phyloP scores from a whole-genome alignment of 2,113 vertebrate species.

The Indicator maculatus region DNA sequence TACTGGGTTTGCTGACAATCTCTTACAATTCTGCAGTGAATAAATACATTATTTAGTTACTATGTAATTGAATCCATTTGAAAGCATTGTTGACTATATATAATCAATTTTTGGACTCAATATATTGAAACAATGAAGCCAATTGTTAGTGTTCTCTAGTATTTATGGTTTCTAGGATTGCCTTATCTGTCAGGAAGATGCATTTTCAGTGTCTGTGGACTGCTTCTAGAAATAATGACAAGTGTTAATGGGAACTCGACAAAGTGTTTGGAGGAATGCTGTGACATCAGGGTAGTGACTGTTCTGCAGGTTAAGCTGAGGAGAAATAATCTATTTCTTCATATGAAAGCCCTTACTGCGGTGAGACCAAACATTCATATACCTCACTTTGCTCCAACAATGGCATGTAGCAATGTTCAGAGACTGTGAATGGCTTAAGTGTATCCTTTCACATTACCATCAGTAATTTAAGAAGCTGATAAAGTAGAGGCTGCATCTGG shows the following conservation, averaged over 20 bases:
- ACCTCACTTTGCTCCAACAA: background rate
- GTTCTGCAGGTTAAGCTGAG: background rate
- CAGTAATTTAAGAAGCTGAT: background rate
- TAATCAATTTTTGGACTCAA: background rate
- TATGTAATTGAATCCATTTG: background rate
- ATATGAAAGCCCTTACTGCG: background rate
- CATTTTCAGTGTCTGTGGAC: background rate
- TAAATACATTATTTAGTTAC: background rate
- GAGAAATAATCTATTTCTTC: background rate
- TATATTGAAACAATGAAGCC: background rate
- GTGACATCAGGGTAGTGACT: background rate
- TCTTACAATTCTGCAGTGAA: background rate
- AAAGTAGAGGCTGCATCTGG: background rate
- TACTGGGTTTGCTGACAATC: background rate
- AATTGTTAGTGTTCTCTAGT: background rate
- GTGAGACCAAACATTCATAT: background rate
- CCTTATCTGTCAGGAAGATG: background rate
- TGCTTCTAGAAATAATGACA: background rate
- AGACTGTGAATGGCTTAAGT: background rate
- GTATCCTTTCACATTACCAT: background rate
- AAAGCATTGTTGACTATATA: background rate
- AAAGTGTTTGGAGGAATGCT: background rate
- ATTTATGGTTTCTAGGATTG: background rate
- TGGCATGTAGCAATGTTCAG: background rate
- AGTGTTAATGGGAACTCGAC: background rate